Evolutionary conservation across 92 coral and sea anemone species (phyloP), one percentile per base, ranked within the genome.

Genomic region (Desmophyllum pertusum): DNA sequence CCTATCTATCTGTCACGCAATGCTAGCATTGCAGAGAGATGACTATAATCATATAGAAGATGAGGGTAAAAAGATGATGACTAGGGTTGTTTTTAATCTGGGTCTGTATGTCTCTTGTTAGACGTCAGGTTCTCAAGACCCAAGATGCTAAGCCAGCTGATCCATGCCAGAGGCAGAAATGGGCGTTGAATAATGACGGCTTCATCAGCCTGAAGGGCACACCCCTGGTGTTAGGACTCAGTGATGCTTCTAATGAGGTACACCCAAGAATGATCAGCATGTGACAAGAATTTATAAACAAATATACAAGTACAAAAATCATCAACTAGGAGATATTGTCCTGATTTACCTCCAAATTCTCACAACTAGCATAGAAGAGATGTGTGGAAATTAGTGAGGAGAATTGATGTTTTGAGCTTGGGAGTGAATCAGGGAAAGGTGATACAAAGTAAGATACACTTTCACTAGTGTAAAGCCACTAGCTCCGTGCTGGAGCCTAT

Each of bases 241-340:
- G 77, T 19, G 94, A 93, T 31, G 85, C 92, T 76, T 69, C 90
- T 25, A 87, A 74, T 55, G 95, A 95, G 93, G 98, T 95, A 83
- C 15, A 9, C 8, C 8, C 62, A n/a, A 21, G 3, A 68, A 46
- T 6, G 43, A 38, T 68, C 73, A 7, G 25, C 73, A 19, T 21
- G n/a, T n/a, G n/a, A n/a, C n/a, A n/a, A n/a, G n/a, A n/a, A n/a
- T n/a, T n/a, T n/a, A n/a, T n/a, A n/a, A n/a, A n/a, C n/a, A n/a
- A n/a, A n/a, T n/a, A n/a, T n/a, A n/a, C n/a, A n/a, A n/a, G n/a
- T 18, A 53, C 0, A 30, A n/a, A 55, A 23, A n/a, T 55, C 27
- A n/a, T 55, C 63, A 23, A 6, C 8, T 55, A 55, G 31, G 63
- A 18, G 30, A n/a, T 2, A 6, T 55, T n/a, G 13, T 21, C 21